phyloP scores from a whole-genome alignment of 2,888 invertebrate genomes.

The Erebia palarica region DNA sequence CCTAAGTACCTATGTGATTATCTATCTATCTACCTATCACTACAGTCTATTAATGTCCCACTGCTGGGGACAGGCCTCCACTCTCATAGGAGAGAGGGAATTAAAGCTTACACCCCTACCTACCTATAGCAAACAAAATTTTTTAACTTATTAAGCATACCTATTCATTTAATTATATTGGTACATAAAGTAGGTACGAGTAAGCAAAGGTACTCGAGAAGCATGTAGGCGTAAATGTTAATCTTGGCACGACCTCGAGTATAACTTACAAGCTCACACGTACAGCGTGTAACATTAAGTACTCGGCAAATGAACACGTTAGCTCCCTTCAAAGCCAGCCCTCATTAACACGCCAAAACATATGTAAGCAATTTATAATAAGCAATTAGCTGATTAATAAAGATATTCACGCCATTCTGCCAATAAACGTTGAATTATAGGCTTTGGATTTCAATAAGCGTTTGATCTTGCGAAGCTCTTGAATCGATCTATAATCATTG shows the following conservation, averaged over 20 bases:
- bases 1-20: too few species aligned
- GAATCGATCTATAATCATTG: slow-evolving; percentile 68
- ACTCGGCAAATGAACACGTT: slow-evolving; percentile 31
- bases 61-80: too few species aligned
- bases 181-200: background rate
- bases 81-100: too few species aligned
- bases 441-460: slow-evolving; percentile 56
- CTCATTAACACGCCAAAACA: slow-evolving; percentile 69
- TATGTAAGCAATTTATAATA: slow-evolving; percentile 67
- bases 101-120: too few species aligned
- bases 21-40: too few species aligned
- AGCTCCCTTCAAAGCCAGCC: slow-evolving; percentile 60
- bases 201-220: background rate
- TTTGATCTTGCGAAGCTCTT: slow-evolving; percentile 69
- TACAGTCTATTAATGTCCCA: too few species aligned
- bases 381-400: slow-evolving; percentile 80
- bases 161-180: background rate
- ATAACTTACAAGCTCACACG: slow-evolving; percentile 27
- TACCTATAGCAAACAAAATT: too few species aligned
- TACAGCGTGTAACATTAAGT: slow-evolving; percentile 32
- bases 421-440: slow-evolving; percentile 66
- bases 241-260: slow-evolving; percentile 23
- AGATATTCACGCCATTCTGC: slow-evolving; percentile 70
- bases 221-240: slow-evolving; percentile 19
- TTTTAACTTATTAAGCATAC: background rate